A percentile compares a stretch with the other conserved stretches of the same genome.
phyloP scores from a whole-genome alignment of 2,797 vertebrate species.

The Cheirogaleus major region DNA sequence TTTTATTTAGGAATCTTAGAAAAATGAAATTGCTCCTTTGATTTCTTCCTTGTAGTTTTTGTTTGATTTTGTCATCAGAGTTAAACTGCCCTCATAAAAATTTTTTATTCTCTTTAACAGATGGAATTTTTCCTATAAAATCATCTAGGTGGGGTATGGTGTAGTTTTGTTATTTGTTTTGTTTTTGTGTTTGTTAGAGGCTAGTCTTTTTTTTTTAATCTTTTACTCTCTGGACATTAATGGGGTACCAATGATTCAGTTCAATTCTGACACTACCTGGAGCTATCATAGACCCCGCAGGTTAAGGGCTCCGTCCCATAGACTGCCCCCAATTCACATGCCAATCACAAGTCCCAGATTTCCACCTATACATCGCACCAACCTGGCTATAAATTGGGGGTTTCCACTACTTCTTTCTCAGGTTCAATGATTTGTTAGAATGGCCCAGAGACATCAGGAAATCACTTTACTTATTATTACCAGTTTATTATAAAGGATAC shows the following conservation, averaged over 20 bases:
- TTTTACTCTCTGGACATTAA: neutral
- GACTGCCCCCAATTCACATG: neutral
- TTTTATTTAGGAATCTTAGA: slow-evolving; percentile 33
- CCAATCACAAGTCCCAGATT: neutral
- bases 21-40: neutral
- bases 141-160: neutral
- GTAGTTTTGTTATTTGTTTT: neutral
- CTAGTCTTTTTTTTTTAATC: neutral
- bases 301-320: neutral
- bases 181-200: neutral
- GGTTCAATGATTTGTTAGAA: neutral
- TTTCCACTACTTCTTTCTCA: neutral
- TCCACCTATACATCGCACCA: neutral
- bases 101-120: neutral
- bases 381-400: too few species aligned
- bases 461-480: neutral
- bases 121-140: neutral
- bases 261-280: neutral
- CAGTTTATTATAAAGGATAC: neutral
- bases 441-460: neutral
- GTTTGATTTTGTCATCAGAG: neutral
- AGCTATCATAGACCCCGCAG: neutral
- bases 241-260: neutral
- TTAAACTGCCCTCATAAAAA: neutral
- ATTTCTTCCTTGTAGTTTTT: slow-evolving; percentile 35